A percentile compares a stretch with the other conserved stretches of the same genome.
These are phyloP conservation scores for Thomomys bottae DNA, from an alignment of 2,113 vertebrate genomes.

Conservation along the genomic window DNA sequence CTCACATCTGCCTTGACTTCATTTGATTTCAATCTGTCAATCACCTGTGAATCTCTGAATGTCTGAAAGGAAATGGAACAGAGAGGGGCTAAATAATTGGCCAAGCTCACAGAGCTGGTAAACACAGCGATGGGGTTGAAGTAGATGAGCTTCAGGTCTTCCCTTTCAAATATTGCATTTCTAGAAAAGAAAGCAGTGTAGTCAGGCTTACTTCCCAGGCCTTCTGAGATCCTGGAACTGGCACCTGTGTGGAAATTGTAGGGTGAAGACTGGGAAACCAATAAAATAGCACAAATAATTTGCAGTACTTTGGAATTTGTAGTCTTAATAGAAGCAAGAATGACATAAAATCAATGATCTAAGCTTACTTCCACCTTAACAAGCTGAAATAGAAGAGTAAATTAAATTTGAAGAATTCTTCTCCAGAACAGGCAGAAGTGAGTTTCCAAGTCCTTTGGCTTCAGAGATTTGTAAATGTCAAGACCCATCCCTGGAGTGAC, in stretches of 20 bases:
- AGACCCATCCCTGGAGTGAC: not conserved
- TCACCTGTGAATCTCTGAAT: not conserved
- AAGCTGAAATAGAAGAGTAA: conserved; percentile 13
- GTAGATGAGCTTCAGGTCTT: not conserved
- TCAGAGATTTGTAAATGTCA: too few relatives aligned
- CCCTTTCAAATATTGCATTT: not conserved
- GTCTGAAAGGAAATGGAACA: conserved; percentile 30
- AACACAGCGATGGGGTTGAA: not conserved
- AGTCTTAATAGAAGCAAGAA: not conserved
- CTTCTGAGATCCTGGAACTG: not conserved
- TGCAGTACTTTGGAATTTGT: not conserved
- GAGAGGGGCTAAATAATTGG: not conserved
- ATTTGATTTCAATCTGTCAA: conserved; percentile 29
- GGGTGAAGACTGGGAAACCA: not conserved
- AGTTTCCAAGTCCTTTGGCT: too few relatives aligned
- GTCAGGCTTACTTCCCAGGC: not conserved
- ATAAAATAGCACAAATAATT: not conserved
- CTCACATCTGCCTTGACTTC: not conserved
- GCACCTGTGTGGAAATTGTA: not conserved
- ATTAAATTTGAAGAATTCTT: not conserved
- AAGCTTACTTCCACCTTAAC: not conserved
- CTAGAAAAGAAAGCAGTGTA: not conserved
- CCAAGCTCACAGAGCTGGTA: not conserved
- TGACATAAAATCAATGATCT: conserved; percentile 17
- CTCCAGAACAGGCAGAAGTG: too few relatives aligned